Conservation (phyloP, 1,140 invertebrate genomes). For the Heterodera schachtii region DNA sequence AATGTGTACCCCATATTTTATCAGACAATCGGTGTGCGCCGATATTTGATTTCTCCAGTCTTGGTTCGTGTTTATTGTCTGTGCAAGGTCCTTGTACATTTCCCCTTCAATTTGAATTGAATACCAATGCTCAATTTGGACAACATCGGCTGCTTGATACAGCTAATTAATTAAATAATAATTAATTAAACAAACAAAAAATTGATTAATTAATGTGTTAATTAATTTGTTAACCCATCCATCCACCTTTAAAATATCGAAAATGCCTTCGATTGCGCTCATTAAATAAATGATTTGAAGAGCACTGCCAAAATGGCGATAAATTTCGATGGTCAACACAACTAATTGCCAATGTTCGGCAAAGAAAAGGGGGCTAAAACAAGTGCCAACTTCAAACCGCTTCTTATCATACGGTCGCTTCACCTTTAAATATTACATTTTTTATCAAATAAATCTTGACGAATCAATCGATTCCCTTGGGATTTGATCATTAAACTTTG, state of each 20-base stretch:
- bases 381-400: constrained; percentile 47
- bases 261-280: constrained; percentile 50
- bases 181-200: no score
- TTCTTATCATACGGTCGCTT: constrained; percentile 36
- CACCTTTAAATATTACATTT: not conserved
- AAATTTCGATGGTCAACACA: constrained; percentile 33
- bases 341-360: constrained; percentile 58
- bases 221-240: not conserved
- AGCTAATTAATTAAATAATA: not conserved
- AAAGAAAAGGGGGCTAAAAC: constrained; percentile 55
- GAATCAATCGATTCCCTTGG: not conserved
- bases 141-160: not conserved
- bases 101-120: constrained; percentile 1
- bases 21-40: constrained; percentile 58
- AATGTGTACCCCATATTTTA: constrained; percentile 57
- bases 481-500: no score
- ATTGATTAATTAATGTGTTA: no score
- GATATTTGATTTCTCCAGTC: constrained; percentile 59
- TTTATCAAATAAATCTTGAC: not conserved
- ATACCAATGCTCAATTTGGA: constrained; percentile 27
- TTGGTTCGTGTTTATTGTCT: constrained; percentile 43
- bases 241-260: constrained; percentile 41
- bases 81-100: constrained; percentile 15
- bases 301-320: constrained; percentile 47
- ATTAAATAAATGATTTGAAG: constrained; percentile 54